phyloP scores from a whole-genome alignment of 2,113 vertebrate genomes.

The Phoenicopterus ruber region DNA sequence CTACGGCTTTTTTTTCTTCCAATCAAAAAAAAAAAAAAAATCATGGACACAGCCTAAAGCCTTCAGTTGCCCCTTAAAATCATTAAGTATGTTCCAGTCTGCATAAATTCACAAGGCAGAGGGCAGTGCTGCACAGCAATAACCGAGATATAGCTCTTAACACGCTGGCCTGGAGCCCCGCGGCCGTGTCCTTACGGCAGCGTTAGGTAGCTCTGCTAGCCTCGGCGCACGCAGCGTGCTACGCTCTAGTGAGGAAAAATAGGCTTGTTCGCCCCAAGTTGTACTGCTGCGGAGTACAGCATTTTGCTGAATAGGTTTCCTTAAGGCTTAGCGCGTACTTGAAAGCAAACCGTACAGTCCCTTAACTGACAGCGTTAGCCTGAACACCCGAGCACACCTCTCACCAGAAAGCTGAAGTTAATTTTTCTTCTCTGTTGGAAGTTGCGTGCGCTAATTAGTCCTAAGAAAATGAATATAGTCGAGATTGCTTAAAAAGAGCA shows the following conservation, averaged over 20 bases:
- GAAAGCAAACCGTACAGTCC: not conserved
- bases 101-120: not conserved
- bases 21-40: not conserved
- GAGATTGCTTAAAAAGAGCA: not conserved
- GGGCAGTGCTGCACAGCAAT: not conserved
- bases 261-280: not conserved
- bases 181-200: fast-evolving
- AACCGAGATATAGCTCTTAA: not conserved
- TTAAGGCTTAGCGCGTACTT: not conserved
- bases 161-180: not conserved
- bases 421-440: slow-evolving; percentile 52
- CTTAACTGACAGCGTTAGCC: not conserved
- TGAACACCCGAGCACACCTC: not conserved
- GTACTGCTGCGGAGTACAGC: not conserved
- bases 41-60: not conserved
- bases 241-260: not conserved
- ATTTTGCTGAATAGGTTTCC: not conserved
- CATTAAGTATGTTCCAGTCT: not conserved
- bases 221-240: not conserved
- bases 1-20: not conserved
- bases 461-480: slow-evolving; percentile 1
- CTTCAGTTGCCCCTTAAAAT: not conserved
- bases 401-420: slow-evolving; percentile 26
- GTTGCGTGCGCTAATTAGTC: not conserved
- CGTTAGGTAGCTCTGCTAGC: not conserved